These are phyloP conservation scores for Chrysemys picta DNA, from an alignment of 2,113 vertebrate species.

Conservation along the genomic window DNA sequence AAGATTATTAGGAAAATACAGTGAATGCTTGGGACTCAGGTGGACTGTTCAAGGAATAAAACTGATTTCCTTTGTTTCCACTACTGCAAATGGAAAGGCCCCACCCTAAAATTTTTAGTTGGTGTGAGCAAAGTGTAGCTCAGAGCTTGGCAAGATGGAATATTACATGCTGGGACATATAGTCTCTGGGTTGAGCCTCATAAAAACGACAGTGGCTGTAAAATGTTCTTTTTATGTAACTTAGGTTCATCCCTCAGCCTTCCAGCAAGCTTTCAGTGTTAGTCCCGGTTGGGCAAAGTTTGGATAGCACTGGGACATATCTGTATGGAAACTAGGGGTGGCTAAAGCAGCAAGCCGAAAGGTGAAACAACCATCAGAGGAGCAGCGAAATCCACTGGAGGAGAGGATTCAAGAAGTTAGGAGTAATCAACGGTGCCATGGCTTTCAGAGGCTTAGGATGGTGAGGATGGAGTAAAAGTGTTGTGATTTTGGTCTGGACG, in stretches of 20 bases:
- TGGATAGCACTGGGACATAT: neutral
- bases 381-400: neutral
- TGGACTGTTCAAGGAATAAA: neutral
- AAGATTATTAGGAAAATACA: neutral
- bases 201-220: neutral
- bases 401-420: neutral
- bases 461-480: neutral
- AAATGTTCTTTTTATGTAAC: neutral
- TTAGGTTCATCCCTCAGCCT: neutral
- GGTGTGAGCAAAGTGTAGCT: neutral
- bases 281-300: neutral
- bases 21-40: neutral
- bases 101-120: neutral
- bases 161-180: neutral
- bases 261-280: neutral
- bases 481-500: neutral
- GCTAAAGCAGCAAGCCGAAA: neutral
- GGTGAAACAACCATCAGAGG: neutral
- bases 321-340: neutral
- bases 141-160: neutral
- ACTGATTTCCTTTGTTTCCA: neutral
- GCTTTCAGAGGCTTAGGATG: neutral
- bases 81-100: neutral
- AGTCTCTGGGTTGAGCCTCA: neutral
- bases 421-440: neutral